Base-by-base conservation (phyloP, 2,888 invertebrate species). In the Ischnura elegans region DNA sequence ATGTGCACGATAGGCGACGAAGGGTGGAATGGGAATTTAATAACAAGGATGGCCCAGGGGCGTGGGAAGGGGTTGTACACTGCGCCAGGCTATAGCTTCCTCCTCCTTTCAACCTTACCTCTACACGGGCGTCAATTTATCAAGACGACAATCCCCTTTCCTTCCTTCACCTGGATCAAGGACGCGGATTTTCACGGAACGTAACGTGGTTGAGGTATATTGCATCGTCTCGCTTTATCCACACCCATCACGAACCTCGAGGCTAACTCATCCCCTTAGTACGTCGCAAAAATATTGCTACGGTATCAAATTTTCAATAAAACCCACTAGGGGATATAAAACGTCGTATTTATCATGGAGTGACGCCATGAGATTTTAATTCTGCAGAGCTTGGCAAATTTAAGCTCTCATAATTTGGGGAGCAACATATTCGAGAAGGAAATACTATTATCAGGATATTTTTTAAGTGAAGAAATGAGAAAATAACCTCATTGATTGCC, bases 91-190 rank as follows among this genome's bases (percentile, higher is more conserved):
- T 87, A 16, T 87, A 6, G 55, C 47, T 55, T 19, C 55, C 55
- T 87, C 55, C 55, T 61, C 87, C 55, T 87, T 55, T 87, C 87
- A 61, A 55, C 87, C 55, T 42, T 19, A 47, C 46, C 29, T 87
- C 87, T 47, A 46, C 51, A 21, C 87, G 55, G 51, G 25, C 87
- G 87, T 87, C 87, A 87, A 87, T 87, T 87, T 87, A 87, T 87
- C 87, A 87, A 55, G 87, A 87, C 87, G 87, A 42, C 87, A 55
- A 87, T 87, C 55, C 86, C 46, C 46, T 86, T 46, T n/a, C 86
- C 43, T 45, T 46, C 86, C 46, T n/a, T n/a, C 45, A 8, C 25
- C 25, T 46, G 86, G 86, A 43, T 86, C 86, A 86, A 43, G 86
- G 86, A 46, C 86, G 86, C 45, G 45, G 86, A 43, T 86, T 86